Evolutionary conservation across 2,797 vertebrate species (phyloP).

Genomic region (Acanthurus tractus): DNA sequence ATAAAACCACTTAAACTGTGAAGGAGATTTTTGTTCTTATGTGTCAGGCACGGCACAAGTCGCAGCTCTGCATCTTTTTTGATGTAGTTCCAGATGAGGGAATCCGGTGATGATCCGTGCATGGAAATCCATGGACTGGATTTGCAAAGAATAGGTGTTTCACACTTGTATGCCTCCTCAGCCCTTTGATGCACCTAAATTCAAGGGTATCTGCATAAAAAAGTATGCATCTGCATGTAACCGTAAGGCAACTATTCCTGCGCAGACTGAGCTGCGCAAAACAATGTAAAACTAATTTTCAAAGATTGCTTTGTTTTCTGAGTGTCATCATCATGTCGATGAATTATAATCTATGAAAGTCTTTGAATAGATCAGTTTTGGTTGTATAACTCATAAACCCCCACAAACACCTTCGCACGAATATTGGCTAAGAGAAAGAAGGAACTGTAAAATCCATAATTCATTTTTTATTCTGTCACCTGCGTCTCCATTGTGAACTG

Average conservation of each 20-base stretch:
- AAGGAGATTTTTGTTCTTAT: conserved; percentile 40
- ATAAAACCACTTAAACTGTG: conserved; percentile 39
- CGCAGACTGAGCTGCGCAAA: neutral
- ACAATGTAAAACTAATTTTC: neutral
- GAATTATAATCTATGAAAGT: neutral
- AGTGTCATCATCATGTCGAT: neutral
- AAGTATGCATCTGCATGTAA: neutral
- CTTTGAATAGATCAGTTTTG: neutral
- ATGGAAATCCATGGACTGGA: conserved; percentile 15
- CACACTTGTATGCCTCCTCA: conserved; percentile 17
- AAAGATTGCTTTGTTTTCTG: neutral
- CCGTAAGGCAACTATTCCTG: neutral
- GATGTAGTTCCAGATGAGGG: conserved; percentile 14
- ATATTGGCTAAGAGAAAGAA: neutral
- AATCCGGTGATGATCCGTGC: conserved; percentile 48
- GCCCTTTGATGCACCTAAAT: conserved; percentile 12
- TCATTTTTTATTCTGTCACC: conserved; percentile 15
- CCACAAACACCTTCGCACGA: neutral
- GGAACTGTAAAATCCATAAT: neutral
- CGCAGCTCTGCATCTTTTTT: conserved; percentile 44
- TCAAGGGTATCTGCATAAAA: conserved; percentile 3
- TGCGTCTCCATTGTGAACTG: conserved; percentile 13
- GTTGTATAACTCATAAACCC: neutral
- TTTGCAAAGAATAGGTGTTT: conserved; percentile 1
- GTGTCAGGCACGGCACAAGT: conserved; percentile 38